Conservation (phyloP, 2,888 invertebrate genomes). For the Amphipyra tragopoginis region DNA sequence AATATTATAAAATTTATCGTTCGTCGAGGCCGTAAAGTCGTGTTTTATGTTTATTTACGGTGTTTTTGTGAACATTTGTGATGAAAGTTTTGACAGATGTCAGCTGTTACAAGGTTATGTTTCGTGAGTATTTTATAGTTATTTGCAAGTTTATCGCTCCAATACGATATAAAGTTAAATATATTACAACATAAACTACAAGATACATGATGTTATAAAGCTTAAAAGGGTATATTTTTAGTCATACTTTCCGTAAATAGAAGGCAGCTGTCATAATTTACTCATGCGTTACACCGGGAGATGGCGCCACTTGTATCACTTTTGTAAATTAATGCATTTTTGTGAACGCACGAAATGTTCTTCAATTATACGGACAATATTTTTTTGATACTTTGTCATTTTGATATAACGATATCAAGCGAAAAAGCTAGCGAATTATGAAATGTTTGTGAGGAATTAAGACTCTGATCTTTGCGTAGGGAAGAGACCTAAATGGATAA, state of each 20-base stretch:
- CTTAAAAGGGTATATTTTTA: conserved; percentile 14
- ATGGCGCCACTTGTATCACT: conserved; percentile 70
- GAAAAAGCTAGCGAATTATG: background rate
- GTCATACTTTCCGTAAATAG: conserved; percentile 43
- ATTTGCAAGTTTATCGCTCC: conserved; percentile 27
- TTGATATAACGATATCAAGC: background rate
- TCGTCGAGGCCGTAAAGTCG: conserved; percentile 58
- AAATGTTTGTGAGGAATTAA: conserved; percentile 12
- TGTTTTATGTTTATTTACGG: conserved; percentile 66
- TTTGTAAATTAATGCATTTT: conserved; percentile 33
- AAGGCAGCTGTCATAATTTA: conserved; percentile 66
- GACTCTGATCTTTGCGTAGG: background rate
- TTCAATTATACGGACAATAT: background rate
- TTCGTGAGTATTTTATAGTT: conserved; percentile 69
- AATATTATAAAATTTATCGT: conserved; percentile 59
- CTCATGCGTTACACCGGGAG: conserved; percentile 59
- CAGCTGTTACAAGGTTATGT: conserved; percentile 76
- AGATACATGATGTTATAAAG: conserved; percentile 5
- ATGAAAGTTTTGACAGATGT: conserved; percentile 86
- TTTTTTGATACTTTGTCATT: too few species aligned
- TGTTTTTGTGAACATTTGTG: conserved; percentile 87
- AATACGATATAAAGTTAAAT: background rate
- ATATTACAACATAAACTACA: conserved; percentile 15
- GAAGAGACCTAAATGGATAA: background rate
- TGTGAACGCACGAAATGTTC: conserved; percentile 9